Percentiles rank a stretch among this genome's conserved stretches.
Evolutionary conservation across 2,797 vertebrate genomes (phyloP).

Genomic region (Cottoperca gobio): DNA sequence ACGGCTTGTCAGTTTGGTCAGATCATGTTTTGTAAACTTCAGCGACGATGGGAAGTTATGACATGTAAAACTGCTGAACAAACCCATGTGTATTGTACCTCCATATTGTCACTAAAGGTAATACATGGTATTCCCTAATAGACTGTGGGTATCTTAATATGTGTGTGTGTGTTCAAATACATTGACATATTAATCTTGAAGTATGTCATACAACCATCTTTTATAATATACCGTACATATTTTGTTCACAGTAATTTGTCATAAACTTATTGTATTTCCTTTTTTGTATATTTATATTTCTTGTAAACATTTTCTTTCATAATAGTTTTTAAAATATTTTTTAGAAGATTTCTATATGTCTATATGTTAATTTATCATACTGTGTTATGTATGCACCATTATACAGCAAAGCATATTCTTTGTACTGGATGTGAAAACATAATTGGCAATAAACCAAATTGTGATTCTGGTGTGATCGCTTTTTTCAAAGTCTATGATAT

Average conservation of each 20-base stretch:
- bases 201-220: background rate
- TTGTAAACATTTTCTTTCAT: too few species aligned
- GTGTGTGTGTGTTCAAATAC: background rate
- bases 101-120: background rate
- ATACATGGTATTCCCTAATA: background rate
- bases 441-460: too few species aligned
- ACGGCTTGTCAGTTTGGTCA: conserved; percentile 4
- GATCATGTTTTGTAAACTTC: conserved; percentile 5
- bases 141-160: background rate
- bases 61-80: background rate
- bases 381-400: too few species aligned
- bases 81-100: background rate
- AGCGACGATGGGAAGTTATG: background rate
- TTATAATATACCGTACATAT: too few species aligned
- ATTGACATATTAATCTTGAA: background rate
- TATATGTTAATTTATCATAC: too few species aligned
- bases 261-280: too few species aligned
- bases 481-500: background rate
- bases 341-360: too few species aligned
- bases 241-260: too few species aligned
- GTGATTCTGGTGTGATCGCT: background rate
- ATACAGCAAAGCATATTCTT: too few species aligned
- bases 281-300: too few species aligned
- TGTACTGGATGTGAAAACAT: too few species aligned
- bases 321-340: too few species aligned